A percentile compares a stretch with the other conserved stretches of the same genome.
Conservation (phyloP, 2,797 vertebrate genomes). For the Borostomias antarcticus region DNA sequence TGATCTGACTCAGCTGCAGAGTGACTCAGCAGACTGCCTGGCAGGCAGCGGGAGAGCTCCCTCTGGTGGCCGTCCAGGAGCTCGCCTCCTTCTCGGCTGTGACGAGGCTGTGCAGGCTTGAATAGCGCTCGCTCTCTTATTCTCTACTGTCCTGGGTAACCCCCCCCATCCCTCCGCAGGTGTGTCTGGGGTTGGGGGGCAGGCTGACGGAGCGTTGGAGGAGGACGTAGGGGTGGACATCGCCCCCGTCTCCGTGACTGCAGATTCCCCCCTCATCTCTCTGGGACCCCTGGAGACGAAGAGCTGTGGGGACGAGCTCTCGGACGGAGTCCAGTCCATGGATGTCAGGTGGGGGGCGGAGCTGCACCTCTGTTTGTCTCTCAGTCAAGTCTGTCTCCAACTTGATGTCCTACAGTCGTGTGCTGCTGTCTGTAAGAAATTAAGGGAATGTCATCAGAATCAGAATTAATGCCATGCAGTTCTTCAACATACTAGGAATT, state of each 20-base stretch:
- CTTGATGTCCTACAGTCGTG: too few relatives aligned
- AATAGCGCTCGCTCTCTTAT: neutral
- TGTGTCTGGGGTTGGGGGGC: slow-evolving; percentile 38
- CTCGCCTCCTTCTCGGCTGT: too few relatives aligned
- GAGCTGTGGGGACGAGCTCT: slow-evolving; percentile 85
- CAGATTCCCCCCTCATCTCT: slow-evolving; percentile 74
- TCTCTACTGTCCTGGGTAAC: neutral
- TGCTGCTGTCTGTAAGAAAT: too few relatives aligned
- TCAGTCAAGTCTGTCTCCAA: neutral
- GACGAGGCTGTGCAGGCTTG: neutral
- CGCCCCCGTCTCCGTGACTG: slow-evolving; percentile 18
- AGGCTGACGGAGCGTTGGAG: slow-evolving; percentile 29
- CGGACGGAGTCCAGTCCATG: slow-evolving; percentile 97
- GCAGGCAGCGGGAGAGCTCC: slow-evolving; percentile 28
- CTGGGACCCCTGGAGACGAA: slow-evolving; percentile 86
- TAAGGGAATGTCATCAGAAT: too few relatives aligned
- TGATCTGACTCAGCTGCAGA: slow-evolving; percentile 48
- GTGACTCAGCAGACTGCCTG: slow-evolving; percentile 68
- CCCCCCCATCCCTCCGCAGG: slow-evolving; percentile 11
- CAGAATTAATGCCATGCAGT: too few relatives aligned
- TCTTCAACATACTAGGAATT: too few relatives aligned
- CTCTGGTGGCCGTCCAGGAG: slow-evolving; percentile 32
- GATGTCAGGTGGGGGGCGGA: slow-evolving; percentile 96
- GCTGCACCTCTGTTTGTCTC: too few relatives aligned
- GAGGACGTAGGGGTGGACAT: slow-evolving; percentile 34